Evolutionary conservation across 2,113 vertebrate species (phyloP).

Genomic region (Myocastor coypus): DNA sequence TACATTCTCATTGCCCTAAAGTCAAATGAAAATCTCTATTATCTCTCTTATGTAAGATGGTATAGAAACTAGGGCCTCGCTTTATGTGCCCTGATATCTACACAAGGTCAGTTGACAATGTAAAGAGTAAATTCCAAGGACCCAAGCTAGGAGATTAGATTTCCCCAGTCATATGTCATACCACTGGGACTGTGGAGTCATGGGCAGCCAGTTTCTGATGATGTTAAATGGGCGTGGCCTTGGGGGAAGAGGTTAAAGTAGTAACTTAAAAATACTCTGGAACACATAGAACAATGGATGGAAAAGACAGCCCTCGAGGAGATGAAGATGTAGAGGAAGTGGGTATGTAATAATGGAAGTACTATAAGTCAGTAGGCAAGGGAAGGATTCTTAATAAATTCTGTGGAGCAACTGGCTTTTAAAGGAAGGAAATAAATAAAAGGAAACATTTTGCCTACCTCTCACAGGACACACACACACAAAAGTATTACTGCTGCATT

Average conservation of each 20-base stretch:
- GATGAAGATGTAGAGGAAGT: background rate
- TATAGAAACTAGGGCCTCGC: background rate
- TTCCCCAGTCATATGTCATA: background rate
- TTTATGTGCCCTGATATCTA: slow-evolving; percentile 10
- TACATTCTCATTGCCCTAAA: background rate
- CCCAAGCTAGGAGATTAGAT: background rate
- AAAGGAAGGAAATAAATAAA: slow-evolving; percentile 52
- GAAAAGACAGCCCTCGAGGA: background rate
- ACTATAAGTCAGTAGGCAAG: background rate
- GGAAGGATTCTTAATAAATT: background rate
- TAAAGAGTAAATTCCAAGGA: background rate
- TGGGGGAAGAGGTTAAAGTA: background rate
- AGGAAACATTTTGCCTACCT: slow-evolving; percentile 12
- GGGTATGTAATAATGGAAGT: background rate
- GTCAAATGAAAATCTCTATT: slow-evolving; percentile 17
- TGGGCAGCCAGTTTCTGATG: background rate
- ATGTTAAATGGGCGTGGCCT: accelerated
- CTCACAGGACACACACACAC: background rate
- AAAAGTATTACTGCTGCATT: background rate
- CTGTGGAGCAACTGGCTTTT: background rate
- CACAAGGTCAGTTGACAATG: background rate
- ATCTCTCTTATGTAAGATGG: background rate
- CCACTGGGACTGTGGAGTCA: background rate
- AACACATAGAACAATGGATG: background rate
- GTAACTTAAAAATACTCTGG: background rate